Evolutionary conservation across 2,113 vertebrate genomes (phyloP).

Genomic region (Pseudorasbora parva): DNA sequence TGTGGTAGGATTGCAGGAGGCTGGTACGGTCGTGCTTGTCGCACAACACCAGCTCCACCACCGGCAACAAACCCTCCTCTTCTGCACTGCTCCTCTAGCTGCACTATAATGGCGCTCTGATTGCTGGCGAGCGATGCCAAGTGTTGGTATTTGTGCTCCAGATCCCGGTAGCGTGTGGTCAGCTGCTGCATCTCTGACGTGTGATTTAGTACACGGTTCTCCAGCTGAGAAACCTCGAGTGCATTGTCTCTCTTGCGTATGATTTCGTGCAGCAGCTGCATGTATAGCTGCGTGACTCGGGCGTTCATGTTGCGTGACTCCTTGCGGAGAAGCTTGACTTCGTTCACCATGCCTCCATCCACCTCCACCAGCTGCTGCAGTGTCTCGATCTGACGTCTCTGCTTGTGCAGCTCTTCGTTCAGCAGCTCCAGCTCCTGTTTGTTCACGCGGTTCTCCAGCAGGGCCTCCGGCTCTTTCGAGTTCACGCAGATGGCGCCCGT

Average conservation of each 20-base stretch:
- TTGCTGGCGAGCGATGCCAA: slow-evolving; percentile 82
- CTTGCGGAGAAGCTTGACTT: slow-evolving; percentile 87
- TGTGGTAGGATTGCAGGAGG: slow-evolving; percentile 57
- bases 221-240: slow-evolving; percentile 86
- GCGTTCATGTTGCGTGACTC: slow-evolving; percentile 91
- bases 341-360: slow-evolving; percentile 86
- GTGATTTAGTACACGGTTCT: slow-evolving; percentile 87
- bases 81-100: slow-evolving; percentile 83
- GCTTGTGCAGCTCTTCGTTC: slow-evolving; percentile 85
- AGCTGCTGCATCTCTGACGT: slow-evolving; percentile 86
- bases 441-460: slow-evolving; percentile 82
- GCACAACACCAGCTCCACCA: neutral
- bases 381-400: slow-evolving; percentile 86
- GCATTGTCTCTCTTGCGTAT: slow-evolving; percentile 87
- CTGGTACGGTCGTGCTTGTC: slow-evolving; percentile 38
- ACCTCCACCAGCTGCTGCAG: slow-evolving; percentile 88
- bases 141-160: slow-evolving; percentile 88
- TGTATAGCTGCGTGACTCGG: slow-evolving; percentile 86
- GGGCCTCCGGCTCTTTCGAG: slow-evolving; percentile 82
- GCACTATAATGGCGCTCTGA: slow-evolving; percentile 80
- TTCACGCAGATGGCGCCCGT: slow-evolving; percentile 89
- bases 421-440: slow-evolving; percentile 86
- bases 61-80: slow-evolving; percentile 18
- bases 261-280: slow-evolving; percentile 88
- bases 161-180: slow-evolving; percentile 83